Conservation (phyloP, 2,113 vertebrate genomes). For the Galemys pyrenaicus region DNA sequence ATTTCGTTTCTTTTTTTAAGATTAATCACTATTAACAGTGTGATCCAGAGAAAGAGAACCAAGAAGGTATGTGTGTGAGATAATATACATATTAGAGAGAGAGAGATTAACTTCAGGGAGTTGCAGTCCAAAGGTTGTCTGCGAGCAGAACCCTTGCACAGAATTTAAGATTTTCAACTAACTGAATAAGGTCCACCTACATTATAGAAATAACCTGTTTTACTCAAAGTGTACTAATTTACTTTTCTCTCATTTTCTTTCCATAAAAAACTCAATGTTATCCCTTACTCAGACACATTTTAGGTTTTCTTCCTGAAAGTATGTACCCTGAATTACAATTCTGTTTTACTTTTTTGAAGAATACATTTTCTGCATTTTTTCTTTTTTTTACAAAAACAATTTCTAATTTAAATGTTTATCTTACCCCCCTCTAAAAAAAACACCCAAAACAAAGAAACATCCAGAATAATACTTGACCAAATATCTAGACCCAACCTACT, state of each 20-base stretch:
- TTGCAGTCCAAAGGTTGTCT: background rate
- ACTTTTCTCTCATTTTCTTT: no score
- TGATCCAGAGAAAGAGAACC: constrained; percentile 29
- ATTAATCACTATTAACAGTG: background rate
- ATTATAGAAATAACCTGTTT: background rate
- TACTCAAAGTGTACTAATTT: background rate
- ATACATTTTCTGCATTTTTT: no score
- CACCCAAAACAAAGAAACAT: background rate
- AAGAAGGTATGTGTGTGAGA: background rate
- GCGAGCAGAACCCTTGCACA: background rate
- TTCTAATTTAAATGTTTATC: background rate
- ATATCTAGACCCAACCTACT: no score
- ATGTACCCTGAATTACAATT: no score
- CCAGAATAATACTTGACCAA: background rate
- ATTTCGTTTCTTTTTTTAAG: constrained; percentile 38
- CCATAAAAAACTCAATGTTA: no score
- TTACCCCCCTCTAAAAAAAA: background rate
- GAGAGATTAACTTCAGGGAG: background rate
- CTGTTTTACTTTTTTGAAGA: no score
- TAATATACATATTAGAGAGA: background rate
- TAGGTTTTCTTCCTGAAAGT: no score
- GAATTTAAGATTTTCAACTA: background rate
- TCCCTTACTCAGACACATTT: no score
- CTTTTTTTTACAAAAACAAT: no score
- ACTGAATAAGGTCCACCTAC: background rate